These are phyloP conservation scores for Craseonycteris thonglongyai DNA, from an alignment of 2,113 vertebrate species.

Conservation along the genomic window DNA sequence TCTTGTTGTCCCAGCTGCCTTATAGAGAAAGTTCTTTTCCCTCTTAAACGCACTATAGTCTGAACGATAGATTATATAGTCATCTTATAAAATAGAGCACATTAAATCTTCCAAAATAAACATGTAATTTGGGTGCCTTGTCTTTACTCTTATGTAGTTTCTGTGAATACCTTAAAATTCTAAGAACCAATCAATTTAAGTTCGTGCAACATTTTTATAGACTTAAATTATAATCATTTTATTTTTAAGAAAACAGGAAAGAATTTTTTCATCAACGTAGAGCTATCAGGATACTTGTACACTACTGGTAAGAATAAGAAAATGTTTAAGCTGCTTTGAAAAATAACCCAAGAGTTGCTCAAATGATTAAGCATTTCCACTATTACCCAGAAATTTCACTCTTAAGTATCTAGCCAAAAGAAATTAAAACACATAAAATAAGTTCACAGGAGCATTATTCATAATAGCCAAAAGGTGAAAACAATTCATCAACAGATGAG, in stretches of 20 bases:
- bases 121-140: not conserved
- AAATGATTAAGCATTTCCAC: not conserved
- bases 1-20: not conserved
- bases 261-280: not conserved
- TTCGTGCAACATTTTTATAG: not conserved
- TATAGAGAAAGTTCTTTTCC: not conserved
- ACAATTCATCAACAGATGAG: not conserved
- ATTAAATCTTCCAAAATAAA: not conserved
- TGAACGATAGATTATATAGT: not conserved
- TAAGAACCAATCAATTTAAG: not conserved
- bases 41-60: not conserved
- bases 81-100: not conserved
- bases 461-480: not conserved
- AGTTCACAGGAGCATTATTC: not conserved
- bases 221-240: not conserved
- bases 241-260: not conserved
- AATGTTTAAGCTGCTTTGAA: not conserved
- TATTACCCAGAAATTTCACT: not conserved
- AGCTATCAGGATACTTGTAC: not conserved
- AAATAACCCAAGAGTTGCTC: not conserved
- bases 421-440: not conserved
- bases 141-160: not conserved
- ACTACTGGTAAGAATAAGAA: not conserved
- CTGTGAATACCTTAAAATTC: not conserved
- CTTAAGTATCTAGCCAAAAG: not conserved